Evolutionary conservation across 2,888 invertebrate species (phyloP).

Genomic region (Muscina levida): DNA sequence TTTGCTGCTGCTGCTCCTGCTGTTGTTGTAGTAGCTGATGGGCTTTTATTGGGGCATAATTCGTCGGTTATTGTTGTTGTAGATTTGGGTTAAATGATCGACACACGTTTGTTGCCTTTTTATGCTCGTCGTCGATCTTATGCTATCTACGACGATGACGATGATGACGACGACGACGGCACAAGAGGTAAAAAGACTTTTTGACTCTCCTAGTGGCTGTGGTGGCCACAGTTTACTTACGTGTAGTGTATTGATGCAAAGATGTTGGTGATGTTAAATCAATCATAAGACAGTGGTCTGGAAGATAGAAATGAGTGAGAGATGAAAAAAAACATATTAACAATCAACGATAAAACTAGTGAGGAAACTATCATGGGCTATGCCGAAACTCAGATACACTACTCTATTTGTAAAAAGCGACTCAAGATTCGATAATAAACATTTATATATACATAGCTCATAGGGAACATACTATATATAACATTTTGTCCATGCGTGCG

Average conservation of each 20-base stretch:
- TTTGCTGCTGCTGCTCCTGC: conserved; percentile 8
- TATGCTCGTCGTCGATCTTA: conserved; percentile 16
- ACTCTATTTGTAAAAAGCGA: too few species aligned
- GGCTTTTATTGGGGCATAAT: conserved; percentile 58
- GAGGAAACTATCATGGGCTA: too few species aligned
- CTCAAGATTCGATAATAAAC: too few species aligned
- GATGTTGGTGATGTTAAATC: background rate
- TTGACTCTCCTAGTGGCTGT: conserved; percentile 55
- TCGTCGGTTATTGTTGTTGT: conserved; percentile 35
- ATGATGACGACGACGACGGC: conserved; percentile 3
- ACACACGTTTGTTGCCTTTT: conserved; percentile 58
- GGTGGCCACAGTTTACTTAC: too few species aligned
- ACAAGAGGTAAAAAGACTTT: background rate
- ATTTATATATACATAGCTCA: too few species aligned
- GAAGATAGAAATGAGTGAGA: background rate
- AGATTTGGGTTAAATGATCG: conserved; percentile 56
- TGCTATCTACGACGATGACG: conserved; percentile 25
- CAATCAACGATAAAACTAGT: too few species aligned
- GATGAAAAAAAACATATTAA: too few species aligned
- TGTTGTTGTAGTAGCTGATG: conserved; percentile 46
- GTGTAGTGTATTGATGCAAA: background rate
- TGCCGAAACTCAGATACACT: too few species aligned
- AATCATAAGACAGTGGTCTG: conserved; percentile 13
- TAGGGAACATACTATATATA: too few species aligned
- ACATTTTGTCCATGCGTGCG: too few species aligned